Base-by-base conservation (phyloP, 1,140 invertebrate species). In the Luehdorfia chinensis region DNA sequence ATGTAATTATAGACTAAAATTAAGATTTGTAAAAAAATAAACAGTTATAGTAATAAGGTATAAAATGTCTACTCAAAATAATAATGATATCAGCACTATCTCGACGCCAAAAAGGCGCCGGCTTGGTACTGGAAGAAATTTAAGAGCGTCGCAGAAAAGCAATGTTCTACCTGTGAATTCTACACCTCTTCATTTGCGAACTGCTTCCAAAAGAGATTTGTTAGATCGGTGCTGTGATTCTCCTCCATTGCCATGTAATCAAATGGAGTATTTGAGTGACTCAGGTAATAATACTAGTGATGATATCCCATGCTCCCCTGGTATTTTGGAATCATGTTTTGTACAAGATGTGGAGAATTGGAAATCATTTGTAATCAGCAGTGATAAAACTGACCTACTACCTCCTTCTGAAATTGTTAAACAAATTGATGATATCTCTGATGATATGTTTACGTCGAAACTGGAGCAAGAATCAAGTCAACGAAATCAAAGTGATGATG, bases 181-280 rank as follows among this genome's bases (percentile, higher is more conserved):
- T 37, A 75, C 55, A 9, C 61, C 69, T 25, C 56, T 47, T 52
- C 15, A 47, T 18, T 23, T 28, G 43, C 52, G 45, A 46, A 51
- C 30, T 30, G 33, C 12, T 12, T n/a, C n/a, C n/a, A n/a, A n/a
- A n/a, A n/a, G n/a, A n/a, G n/a, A n/a, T n/a, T n/a, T n/a, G n/a
- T 36, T 23, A 48, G 43, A 2, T 47, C 32, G 30, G 6, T 39
- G 41, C 13, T 73, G 71, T 64, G 76, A 78, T 44, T 83, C 78
- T 2, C 81, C 81, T 1, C 66, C 70, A 5, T 51, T 85, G 21
- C 81, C 81, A 0, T 83, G 75, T 18, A 85, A 85, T 64, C 80
- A 85, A 70, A 58, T 78, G 9, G 72, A 85, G 55, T 85, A 71
- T 54, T 53, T 85, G 19, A 55, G 56, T 39, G 71, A 79, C 39